These are phyloP conservation scores for Trichopria drosophilae DNA, from an alignment of 2,888 invertebrate genomes.

Conservation along the genomic window DNA sequence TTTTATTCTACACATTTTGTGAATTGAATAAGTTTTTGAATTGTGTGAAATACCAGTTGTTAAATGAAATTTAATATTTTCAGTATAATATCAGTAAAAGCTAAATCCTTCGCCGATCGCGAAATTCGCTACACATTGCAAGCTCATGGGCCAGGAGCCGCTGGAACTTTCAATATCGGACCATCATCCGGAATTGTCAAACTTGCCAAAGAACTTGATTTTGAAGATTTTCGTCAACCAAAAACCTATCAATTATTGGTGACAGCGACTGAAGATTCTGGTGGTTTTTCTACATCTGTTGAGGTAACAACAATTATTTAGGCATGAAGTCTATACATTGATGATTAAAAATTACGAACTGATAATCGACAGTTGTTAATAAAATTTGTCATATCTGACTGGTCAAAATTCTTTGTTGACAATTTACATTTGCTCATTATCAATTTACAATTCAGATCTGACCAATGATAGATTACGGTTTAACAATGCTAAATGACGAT, in stretches of 20 bases:
- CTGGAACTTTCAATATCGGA: constrained; percentile 93
- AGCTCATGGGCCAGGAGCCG: constrained; percentile 87
- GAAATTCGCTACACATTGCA: constrained; percentile 95
- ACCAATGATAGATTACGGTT: no score
- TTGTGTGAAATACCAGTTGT: no score
- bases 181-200: constrained; percentile 94
- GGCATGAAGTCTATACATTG: no score
- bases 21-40: no score
- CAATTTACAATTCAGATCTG: no score
- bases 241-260: constrained; percentile 91
- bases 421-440: no score
- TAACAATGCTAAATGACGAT: no score
- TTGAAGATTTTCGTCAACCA: constrained; percentile 92
- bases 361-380: no score
- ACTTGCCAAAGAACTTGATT: constrained; percentile 93
- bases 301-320: constrained; percentile 80
- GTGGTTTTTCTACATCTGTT: constrained; percentile 92
- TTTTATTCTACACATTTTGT: no score
- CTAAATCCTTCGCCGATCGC: constrained; percentile 95
- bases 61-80: constrained; percentile 21
- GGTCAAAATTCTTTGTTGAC: no score
- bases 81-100: constrained; percentile 95
- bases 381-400: no score
- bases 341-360: no score
- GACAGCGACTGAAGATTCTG: constrained; percentile 96